Conservation (phyloP, 1,140 invertebrate genomes). For the Drosophila neocordata region DNA sequence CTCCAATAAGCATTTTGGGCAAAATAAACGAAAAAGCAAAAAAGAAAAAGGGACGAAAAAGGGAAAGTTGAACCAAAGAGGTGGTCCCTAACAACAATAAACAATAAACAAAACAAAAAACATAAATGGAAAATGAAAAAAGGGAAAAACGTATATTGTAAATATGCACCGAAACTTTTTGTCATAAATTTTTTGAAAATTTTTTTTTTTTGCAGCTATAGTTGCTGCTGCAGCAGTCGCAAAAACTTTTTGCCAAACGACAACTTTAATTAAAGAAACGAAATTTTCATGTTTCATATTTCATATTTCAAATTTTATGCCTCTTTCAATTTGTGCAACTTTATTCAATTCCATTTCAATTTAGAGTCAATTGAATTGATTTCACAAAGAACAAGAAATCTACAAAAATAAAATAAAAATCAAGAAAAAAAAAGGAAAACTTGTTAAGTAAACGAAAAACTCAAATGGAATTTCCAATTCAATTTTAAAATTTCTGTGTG, state of each 20-base stretch:
- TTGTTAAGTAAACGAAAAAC: too few species aligned
- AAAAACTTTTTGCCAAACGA: neutral
- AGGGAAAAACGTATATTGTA: slow-evolving; percentile 4
- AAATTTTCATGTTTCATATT: slow-evolving; percentile 15
- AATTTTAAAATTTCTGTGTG: too few species aligned
- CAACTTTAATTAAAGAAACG: slow-evolving; percentile 11
- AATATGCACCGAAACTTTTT: slow-evolving; percentile 11
- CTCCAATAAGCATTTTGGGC: slow-evolving; percentile 13
- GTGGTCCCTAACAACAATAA: slow-evolving; percentile 3
- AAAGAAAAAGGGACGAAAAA: neutral
- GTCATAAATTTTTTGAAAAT: slow-evolving; percentile 13
- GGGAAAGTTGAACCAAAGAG: slow-evolving; percentile 6
- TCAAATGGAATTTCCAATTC: too few species aligned
- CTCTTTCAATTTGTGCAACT: neutral
- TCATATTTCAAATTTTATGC: slow-evolving; percentile 1
- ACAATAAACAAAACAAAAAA: neutral
- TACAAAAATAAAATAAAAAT: too few species aligned
- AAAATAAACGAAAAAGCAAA: neutral
- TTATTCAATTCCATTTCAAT: neutral
- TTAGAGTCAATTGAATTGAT: neutral
- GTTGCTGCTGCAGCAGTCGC: slow-evolving; percentile 3
- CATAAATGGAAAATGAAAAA: neutral
- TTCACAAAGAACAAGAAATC: too few species aligned
- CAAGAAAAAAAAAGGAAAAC: too few species aligned
- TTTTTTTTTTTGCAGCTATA: neutral